Evolutionary conservation across 1,140 invertebrate species (phyloP).

Genomic region (Halictus rubicundus): DNA sequence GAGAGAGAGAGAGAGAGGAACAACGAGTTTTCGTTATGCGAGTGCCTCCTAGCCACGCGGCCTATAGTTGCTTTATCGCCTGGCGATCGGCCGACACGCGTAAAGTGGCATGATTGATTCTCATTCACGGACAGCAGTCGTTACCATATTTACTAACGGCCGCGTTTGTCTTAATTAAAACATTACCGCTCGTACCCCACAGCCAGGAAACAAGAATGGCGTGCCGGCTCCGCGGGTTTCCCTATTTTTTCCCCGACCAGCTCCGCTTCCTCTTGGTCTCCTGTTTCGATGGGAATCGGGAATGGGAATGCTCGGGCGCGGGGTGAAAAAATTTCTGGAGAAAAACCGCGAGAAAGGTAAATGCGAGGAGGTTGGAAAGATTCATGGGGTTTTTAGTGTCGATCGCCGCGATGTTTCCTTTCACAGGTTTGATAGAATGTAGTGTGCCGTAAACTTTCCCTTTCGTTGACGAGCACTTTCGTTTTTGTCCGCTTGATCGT

Average conservation of each 20-base stretch:
- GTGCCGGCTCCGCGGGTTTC: constrained; percentile 25
- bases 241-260: constrained; percentile 31
- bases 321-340: neutral
- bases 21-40: constrained; percentile 33
- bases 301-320: too few species aligned
- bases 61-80: constrained; percentile 53
- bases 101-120: constrained; percentile 73
- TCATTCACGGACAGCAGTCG: constrained; percentile 52
- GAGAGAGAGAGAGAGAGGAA: constrained; percentile 3
- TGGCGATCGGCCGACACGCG: constrained; percentile 62
- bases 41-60: constrained; percentile 16
- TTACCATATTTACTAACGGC: constrained; percentile 71
- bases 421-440: too few species aligned
- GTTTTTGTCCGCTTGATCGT: too few species aligned
- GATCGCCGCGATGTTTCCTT: too few species aligned
- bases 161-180: constrained; percentile 70
- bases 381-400: too few species aligned
- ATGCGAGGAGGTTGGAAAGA: too few species aligned
- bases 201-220: constrained; percentile 44
- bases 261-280: neutral
- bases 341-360: too few species aligned
- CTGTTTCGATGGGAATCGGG: neutral
- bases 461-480: too few species aligned
- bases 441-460: too few species aligned
- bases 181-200: constrained; percentile 48